phyloP scores from a whole-genome alignment of 2,797 vertebrate genomes.

The Gila robusta region DNA sequence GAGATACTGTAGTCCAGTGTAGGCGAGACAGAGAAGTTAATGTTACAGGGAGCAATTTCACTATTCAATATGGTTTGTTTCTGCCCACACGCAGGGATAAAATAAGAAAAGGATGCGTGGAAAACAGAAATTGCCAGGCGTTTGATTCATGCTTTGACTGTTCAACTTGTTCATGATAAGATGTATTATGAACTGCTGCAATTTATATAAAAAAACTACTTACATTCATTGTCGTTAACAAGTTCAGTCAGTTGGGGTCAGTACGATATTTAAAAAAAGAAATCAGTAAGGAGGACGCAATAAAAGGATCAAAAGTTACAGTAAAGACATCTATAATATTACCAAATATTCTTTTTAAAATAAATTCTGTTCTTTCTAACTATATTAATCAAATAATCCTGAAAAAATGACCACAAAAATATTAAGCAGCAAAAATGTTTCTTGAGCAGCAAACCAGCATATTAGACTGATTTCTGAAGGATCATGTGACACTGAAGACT shows the following conservation, averaged over 20 bases:
- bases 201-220: not conserved
- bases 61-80: not conserved
- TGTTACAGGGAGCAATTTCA: not conserved
- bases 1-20: not conserved
- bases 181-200: not conserved
- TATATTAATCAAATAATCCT: too few species aligned
- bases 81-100: conserved; percentile 20
- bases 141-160: conserved; percentile 23
- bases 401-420: not conserved
- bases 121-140: not conserved
- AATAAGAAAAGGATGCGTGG: not conserved
- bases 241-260: not conserved
- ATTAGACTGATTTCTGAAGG: not conserved
- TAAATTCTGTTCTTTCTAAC: too few species aligned
- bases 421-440: too few species aligned
- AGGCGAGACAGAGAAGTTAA: not conserved
- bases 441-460: too few species aligned
- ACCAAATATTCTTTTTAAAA: too few species aligned
- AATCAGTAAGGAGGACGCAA: not conserved
- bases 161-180: not conserved
- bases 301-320: not conserved
- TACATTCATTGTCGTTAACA: not conserved
- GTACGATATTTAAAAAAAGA: too few species aligned
- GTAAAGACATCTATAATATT: not conserved
- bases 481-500: not conserved